phyloP scores from a whole-genome alignment of 2,797 vertebrate genomes.

The Sarcophilus harrisii region DNA sequence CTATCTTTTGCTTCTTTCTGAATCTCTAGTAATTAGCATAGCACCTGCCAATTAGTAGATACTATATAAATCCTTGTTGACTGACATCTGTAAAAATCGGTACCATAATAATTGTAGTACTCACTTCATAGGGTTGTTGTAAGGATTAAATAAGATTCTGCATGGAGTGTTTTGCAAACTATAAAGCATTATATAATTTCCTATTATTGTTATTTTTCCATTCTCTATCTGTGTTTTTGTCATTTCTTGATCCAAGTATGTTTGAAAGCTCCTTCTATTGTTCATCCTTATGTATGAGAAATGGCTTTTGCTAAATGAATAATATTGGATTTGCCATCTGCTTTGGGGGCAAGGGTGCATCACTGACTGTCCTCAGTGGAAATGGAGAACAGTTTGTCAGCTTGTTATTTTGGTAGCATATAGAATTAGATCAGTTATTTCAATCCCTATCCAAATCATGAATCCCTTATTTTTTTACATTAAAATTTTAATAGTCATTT shows the following conservation, averaged over 20 bases:
- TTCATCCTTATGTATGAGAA: not conserved
- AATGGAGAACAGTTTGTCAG: not conserved
- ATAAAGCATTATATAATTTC: not conserved
- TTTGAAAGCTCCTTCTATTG: not conserved
- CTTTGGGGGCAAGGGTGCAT: not conserved
- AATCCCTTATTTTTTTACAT: not conserved
- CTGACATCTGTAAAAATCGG: not conserved
- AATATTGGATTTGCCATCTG: not conserved
- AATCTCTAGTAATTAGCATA: not conserved
- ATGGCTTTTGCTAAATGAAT: not conserved
- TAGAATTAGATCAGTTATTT: not conserved
- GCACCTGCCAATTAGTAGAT: not conserved
- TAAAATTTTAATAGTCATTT: not conserved
- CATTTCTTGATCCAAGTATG: not conserved
- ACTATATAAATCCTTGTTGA: not conserved
- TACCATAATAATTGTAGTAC: not conserved
- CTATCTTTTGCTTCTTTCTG: not conserved
- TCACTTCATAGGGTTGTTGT: not conserved
- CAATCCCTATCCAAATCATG: not conserved
- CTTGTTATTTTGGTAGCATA: not conserved
- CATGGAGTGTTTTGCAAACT: not conserved
- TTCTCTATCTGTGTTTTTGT: not conserved
- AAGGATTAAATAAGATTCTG: not conserved
- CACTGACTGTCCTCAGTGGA: not conserved
- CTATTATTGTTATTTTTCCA: not conserved